Evolutionary conservation across 2,797 vertebrate species (phyloP), one percentile per base, ranked within the genome.

Genomic region (Uromys caudimaculatus): DNA sequence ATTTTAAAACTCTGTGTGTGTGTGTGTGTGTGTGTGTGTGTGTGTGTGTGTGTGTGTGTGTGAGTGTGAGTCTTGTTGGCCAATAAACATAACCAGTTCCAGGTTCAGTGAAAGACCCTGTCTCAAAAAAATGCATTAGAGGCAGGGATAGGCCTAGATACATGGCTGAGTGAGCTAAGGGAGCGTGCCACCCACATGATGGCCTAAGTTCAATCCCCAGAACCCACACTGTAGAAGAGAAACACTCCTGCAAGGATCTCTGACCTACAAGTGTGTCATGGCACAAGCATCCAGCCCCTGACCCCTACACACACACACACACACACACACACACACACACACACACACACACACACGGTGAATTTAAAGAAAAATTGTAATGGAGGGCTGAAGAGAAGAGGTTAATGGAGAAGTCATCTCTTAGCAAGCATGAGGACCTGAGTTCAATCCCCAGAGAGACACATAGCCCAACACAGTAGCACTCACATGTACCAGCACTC

Each of bases 401-500:
- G 4, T 11, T 52, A 24, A 32, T 56, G 47, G 67, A 29, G 27
- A 38, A 54, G 50, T 29, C 50, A 29, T 23, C 35, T 38, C 16
- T 8, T 32, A 32, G 24, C 67, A 56, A 41, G 23, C 14, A 2
- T 38, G 83, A n/a, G 52, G n/a, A 13, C n/a, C 67, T 44, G 50
- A 58, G 27, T 58, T 88, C 27, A 9, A 2, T 58, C 14, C 47
- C 69, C 67, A 54, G 47, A 38, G 29, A 50, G 50, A 88, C 85
- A 54, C 21, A 56, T 27, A 87, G n/a, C 67, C 10, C 29, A 14
- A 16, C 50, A 32, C 35, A 71, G 35, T 11, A 17, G 50, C 24
- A 4, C 2, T 6, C 11, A 0, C n/a, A 0, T 27, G 23, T 6
- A 3, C 21, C 35, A 9, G 47, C 4, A 17, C 3, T 27, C 60